These are phyloP conservation scores for Amphiprion ocellaris DNA, from an alignment of 2,113 vertebrate genomes.

Conservation along the genomic window DNA sequence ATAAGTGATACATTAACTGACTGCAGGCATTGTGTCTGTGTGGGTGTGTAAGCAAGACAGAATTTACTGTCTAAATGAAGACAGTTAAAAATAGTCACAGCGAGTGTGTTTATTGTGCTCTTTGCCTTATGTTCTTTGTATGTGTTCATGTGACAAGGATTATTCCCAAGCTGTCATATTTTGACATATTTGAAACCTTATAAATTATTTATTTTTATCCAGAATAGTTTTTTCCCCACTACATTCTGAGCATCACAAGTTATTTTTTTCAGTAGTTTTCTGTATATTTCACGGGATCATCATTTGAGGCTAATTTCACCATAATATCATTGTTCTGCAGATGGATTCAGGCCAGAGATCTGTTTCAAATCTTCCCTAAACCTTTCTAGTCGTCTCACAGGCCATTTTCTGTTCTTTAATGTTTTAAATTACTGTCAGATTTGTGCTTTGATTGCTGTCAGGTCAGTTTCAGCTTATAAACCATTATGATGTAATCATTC, in stretches of 20 bases:
- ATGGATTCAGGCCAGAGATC: neutral
- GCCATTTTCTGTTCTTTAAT: neutral
- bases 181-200: constrained; percentile 28
- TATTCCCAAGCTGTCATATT: constrained; percentile 43
- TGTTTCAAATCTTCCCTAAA: no score
- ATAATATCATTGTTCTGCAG: neutral
- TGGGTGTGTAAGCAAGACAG: constrained; percentile 14
- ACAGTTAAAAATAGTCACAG: constrained; percentile 42
- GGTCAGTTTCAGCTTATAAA: neutral
- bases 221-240: neutral
- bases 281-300: neutral
- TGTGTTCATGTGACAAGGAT: constrained; percentile 36
- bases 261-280: neutral
- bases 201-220: constrained; percentile 16
- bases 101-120: constrained; percentile 29
- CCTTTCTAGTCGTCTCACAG: no score
- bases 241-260: neutral
- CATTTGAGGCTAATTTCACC: constrained; percentile 17
- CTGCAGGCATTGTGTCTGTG: constrained; percentile 48
- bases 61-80: constrained; percentile 46
- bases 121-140: constrained; percentile 43
- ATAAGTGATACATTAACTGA: constrained; percentile 69
- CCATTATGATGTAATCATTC: neutral
- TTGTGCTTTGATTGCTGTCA: neutral
- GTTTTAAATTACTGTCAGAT: neutral